phyloP scores from a whole-genome alignment of 2,888 invertebrate species.

The Cerceris rybyensis region DNA sequence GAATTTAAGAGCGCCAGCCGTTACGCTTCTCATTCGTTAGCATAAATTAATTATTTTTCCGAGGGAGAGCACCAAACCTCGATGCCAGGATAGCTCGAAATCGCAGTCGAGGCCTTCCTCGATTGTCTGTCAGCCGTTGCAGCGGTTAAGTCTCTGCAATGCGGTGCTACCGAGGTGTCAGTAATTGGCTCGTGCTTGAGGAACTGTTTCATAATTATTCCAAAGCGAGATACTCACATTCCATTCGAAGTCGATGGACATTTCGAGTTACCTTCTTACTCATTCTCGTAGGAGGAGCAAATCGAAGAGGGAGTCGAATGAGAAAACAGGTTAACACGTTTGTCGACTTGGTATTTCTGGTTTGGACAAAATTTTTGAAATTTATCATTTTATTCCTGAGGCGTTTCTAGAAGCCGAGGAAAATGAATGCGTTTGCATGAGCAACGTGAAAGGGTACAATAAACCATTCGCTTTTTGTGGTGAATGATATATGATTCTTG shows the following conservation, averaged over 20 bases:
- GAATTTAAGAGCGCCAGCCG: constrained; percentile 80
- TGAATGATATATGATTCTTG: too few relatives aligned
- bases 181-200: constrained; percentile 45
- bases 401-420: too few relatives aligned
- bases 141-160: constrained; percentile 52
- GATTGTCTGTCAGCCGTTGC: constrained; percentile 33
- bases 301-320: too few relatives aligned
- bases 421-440: too few relatives aligned
- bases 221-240: constrained; percentile 10
- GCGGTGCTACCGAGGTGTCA: constrained; percentile 44
- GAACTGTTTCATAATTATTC: constrained; percentile 43
- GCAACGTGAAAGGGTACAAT: too few relatives aligned
- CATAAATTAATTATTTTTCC: constrained; percentile 80
- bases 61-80: constrained; percentile 18
- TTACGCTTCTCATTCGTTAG: constrained; percentile 81
- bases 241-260: constrained; percentile 34
- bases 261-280: background rate
- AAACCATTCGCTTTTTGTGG: too few relatives aligned
- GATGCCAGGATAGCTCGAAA: constrained; percentile 44
- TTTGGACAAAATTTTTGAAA: too few relatives aligned
- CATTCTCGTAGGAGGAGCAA: background rate
- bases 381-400: too few relatives aligned
- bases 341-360: too few relatives aligned
- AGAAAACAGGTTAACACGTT: too few relatives aligned
- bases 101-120: constrained; percentile 20